These are phyloP conservation scores for Paraescarpia echinospica DNA, from an alignment of 1,140 invertebrate genomes.

Conservation along the genomic window DNA sequence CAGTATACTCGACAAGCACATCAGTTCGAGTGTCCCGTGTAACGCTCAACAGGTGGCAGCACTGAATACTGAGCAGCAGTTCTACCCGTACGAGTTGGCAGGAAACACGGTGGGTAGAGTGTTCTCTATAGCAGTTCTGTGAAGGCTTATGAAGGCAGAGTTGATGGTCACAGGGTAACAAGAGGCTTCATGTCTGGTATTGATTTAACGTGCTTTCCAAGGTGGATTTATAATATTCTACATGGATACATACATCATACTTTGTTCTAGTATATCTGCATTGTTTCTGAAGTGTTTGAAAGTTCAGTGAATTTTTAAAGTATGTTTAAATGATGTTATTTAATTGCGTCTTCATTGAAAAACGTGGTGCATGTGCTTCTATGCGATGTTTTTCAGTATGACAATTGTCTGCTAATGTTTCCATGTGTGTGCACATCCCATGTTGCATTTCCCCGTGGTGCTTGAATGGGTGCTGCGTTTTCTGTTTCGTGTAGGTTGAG, in stretches of 20 bases:
- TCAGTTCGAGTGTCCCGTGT: neutral
- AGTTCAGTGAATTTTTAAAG: neutral
- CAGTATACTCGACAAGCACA: neutral
- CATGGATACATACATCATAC: neutral
- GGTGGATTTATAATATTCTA: neutral
- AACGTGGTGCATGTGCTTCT: neutral
- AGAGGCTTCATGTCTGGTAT: neutral
- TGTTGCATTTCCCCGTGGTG: neutral
- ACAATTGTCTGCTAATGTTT: neutral
- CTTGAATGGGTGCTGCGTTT: neutral
- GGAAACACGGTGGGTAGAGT: neutral
- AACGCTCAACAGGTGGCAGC: neutral
- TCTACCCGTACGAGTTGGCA: neutral
- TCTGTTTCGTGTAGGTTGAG: neutral
- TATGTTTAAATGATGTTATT: neutral
- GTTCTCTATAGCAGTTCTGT: neutral
- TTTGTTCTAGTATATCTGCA: neutral
- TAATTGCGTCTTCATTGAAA: neutral
- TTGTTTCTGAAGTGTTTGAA: neutral
- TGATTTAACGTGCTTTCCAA: neutral
- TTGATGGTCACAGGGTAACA: neutral
- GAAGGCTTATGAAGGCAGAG: neutral
- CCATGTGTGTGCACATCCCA: neutral
- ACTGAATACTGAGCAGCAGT: neutral
- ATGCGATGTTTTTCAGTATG: neutral